Percentiles rank a stretch among this genome's conserved stretches.
These are phyloP conservation scores for Heliangelus exortis DNA, from an alignment of 2,797 vertebrate genomes.

Conservation along the genomic window DNA sequence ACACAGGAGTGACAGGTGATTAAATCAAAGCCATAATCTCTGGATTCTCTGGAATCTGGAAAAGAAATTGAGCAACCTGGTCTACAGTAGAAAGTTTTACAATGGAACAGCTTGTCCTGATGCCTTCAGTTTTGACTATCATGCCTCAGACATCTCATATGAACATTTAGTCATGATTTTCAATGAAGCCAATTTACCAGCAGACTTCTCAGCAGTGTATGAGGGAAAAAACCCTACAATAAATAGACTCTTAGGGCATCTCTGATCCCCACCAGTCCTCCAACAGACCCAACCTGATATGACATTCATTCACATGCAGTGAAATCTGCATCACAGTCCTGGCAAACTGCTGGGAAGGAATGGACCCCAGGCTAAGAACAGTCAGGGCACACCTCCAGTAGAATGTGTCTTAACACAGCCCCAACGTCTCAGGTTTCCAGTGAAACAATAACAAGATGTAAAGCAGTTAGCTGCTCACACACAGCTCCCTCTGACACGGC, in stretches of 20 bases:
- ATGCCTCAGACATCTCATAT: neutral
- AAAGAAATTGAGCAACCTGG: neutral
- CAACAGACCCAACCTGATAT: neutral
- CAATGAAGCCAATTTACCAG: neutral
- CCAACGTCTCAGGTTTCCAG: neutral
- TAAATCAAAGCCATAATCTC: neutral
- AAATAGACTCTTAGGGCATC: neutral
- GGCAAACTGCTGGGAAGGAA: neutral
- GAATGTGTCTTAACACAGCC: constrained; percentile 32
- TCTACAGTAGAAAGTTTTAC: neutral
- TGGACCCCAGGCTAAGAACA: constrained; percentile 33
- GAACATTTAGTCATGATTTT: neutral
- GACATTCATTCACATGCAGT: neutral
- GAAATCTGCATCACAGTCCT: neutral
- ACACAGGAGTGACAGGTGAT: neutral
- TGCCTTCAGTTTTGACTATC: neutral
- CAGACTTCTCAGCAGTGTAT: neutral
- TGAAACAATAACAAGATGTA: neutral
- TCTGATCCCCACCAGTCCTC: neutral
- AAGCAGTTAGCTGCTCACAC: constrained; percentile 4
- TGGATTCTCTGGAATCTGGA: neutral
- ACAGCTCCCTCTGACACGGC: neutral
- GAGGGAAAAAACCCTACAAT: neutral
- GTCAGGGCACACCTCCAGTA: constrained; percentile 33
- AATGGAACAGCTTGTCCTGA: neutral